Evolutionary conservation across 2,888 invertebrate species (phyloP), one percentile per base, ranked within the genome.

Genomic region (Liodrosophila aerea): DNA sequence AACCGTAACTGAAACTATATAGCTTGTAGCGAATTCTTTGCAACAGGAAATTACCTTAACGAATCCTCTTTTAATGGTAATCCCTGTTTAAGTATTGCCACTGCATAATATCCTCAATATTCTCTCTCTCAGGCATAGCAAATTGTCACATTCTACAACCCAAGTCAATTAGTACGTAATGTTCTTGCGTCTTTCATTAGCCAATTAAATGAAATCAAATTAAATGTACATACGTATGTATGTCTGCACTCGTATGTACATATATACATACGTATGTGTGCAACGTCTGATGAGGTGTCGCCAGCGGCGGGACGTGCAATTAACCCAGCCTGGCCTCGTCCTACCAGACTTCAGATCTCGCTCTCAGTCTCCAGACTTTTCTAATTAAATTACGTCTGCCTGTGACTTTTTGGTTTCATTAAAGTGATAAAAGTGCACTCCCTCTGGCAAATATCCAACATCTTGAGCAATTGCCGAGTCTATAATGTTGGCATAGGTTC

Each of bases 31-130:
- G 16, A 57, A 59, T 59, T 62, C 59, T 36, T 40, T 7, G 39
- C 16, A 68, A 76, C 76, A 85, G 81, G 84, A 85, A 85, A 77
- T 81, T 72, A 69, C 78, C 84, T 56, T 69, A 72, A 74, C 74
- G 63, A 57, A 57, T 52, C 37, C 31, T 27, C 27, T 44, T 43
- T 15, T 1, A 60, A 78, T 69, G 73, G 11, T 59, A 49, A 64
- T 59, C 57, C 41, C 22, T 47, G 27, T 33, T 34, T 18, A 34
- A 58, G 27, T 27, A 40, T 34, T 43, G 22, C 22, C 22, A 22
- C 22, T 22, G 22, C 22, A n/a, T n/a, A n/a, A n/a, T n/a, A n/a
- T n/a, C n/a, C n/a, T n/a, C 22, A 22, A 22, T 22, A 22, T 2
- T 2, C 22, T 22, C 22, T 5, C 22, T 4, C 22, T 22, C 22